A percentile compares a stretch with the other conserved stretches of the same genome.
phyloP scores from a whole-genome alignment of 2,797 vertebrate species.

The Scarus forsteni region DNA sequence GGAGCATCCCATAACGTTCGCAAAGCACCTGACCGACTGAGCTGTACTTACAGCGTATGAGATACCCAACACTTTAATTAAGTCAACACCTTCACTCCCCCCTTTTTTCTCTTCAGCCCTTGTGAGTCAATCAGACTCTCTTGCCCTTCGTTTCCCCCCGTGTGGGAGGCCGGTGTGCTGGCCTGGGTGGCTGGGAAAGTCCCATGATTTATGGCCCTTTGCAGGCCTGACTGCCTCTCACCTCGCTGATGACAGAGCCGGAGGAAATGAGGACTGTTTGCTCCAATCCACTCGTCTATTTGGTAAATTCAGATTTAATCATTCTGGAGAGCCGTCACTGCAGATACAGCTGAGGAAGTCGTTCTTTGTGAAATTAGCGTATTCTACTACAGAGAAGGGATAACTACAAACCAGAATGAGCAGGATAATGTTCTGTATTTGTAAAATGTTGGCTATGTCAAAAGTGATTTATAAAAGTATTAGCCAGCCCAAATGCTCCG shows the following conservation, averaged over 20 bases:
- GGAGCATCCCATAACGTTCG: too few relatives aligned
- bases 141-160: constrained; percentile 74
- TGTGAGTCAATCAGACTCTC: constrained; percentile 74
- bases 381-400: constrained; percentile 29
- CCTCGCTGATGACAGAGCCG: constrained; percentile 69
- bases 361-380: constrained; percentile 63
- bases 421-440: too few relatives aligned
- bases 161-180: constrained; percentile 74
- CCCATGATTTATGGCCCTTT: constrained; percentile 83
- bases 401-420: too few relatives aligned
- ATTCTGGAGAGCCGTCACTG: constrained; percentile 47
- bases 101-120: constrained; percentile 33
- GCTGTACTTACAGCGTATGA: constrained; percentile 42
- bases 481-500: too few relatives aligned
- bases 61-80: constrained; percentile 74
- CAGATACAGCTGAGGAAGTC: constrained; percentile 39
- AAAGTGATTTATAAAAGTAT: too few relatives aligned
- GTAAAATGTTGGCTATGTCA: too few relatives aligned
- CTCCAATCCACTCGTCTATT: constrained; percentile 69
- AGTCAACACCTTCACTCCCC: constrained; percentile 65
- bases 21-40: constrained; percentile 9
- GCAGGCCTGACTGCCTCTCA: constrained; percentile 82
- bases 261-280: constrained; percentile 72
- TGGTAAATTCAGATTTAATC: constrained; percentile 68
- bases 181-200: constrained; percentile 81